Conservation (phyloP, 2,113 vertebrate species). For the Neolamprologus fasciatus region DNA sequence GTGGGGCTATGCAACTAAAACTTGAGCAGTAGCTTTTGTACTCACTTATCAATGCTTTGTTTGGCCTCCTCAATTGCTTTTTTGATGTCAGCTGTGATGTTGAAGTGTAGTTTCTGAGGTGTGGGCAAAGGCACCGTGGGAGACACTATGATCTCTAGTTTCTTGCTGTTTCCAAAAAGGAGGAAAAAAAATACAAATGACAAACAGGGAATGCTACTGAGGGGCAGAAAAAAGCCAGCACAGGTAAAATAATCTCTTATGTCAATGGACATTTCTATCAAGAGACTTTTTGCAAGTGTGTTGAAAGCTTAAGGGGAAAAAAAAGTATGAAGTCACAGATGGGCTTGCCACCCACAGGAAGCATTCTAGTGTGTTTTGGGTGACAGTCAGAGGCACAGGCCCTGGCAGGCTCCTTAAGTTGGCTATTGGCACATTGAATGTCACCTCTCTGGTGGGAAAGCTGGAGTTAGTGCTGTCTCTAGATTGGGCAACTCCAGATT, state of each 20-base stretch:
- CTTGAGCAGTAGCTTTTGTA: neutral
- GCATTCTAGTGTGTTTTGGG: neutral
- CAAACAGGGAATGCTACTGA: neutral
- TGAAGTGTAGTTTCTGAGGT: neutral
- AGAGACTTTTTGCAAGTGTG: neutral
- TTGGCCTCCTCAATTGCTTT: neutral
- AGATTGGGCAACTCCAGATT: neutral
- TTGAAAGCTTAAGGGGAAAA: neutral
- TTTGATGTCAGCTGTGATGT: neutral
- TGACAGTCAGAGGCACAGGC: neutral
- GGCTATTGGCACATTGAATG: neutral
- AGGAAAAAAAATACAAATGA: neutral
- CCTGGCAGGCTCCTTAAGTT: neutral
- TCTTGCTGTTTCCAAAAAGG: neutral
- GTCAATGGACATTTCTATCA: neutral
- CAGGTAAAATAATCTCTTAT: neutral
- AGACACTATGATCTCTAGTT: neutral
- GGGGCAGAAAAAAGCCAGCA: neutral
- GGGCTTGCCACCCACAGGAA: neutral
- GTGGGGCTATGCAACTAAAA: neutral
- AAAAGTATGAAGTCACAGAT: neutral
- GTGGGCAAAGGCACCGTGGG: neutral
- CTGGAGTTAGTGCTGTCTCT: neutral
- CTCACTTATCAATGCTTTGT: neutral
- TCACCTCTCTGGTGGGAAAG: neutral